phyloP scores from a whole-genome alignment of 2,797 vertebrate genomes.

The Hirundo rustica region DNA sequence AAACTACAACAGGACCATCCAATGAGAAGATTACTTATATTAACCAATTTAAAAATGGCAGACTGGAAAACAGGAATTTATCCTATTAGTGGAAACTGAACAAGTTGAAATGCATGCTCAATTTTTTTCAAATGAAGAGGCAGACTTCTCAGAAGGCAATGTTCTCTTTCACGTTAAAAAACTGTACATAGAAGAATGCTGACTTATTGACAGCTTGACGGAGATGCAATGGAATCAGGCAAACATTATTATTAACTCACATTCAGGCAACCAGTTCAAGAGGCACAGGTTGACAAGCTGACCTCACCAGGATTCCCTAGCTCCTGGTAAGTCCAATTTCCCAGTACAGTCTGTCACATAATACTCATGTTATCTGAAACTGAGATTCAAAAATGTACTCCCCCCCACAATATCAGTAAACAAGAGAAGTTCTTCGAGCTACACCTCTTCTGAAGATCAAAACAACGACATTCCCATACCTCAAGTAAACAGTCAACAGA shows the following conservation, averaged over 20 bases:
- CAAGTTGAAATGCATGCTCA: background rate
- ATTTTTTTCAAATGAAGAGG: background rate
- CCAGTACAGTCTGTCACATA: background rate
- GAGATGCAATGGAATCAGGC: background rate
- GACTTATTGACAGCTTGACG: background rate
- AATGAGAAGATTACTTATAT: background rate
- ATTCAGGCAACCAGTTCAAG: background rate
- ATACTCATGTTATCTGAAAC: background rate
- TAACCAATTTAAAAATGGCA: background rate
- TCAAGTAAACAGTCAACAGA: background rate
- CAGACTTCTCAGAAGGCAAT: background rate
- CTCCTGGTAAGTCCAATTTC: background rate
- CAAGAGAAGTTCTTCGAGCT: background rate
- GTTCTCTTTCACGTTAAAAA: background rate
- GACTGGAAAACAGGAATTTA: background rate
- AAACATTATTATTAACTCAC: background rate
- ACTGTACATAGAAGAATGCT: background rate
- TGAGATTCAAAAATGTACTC: background rate
- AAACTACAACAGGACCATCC: background rate
- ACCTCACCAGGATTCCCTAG: background rate
- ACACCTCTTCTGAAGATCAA: background rate
- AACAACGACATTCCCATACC: background rate
- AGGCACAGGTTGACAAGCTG: background rate
- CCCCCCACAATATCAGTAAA: background rate
- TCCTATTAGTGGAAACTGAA: background rate